Evolutionary conservation across 2,797 vertebrate species (phyloP), one percentile per base, ranked within the genome.

Genomic region (Lagocephalus sceleratus): DNA sequence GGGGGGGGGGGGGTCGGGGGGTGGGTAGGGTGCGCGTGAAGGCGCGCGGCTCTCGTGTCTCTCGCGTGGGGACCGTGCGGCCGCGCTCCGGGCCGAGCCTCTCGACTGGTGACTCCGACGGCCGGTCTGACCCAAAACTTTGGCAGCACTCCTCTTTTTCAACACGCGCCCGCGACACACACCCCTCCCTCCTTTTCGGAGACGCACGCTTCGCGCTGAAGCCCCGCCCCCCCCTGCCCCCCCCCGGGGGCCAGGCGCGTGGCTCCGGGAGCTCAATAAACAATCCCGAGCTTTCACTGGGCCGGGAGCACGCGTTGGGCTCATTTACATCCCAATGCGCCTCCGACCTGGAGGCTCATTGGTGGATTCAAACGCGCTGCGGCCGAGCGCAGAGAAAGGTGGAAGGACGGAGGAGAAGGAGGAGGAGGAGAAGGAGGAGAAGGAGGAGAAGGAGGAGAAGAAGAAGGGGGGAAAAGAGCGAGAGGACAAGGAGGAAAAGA

Each of bases 311-410:
- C 91, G 91, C 91, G 91, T 89, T 87, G 83, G 65, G 82, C 85
- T 91, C 88, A 93, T 93, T 92, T 92, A 85, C 92, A 93, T 93
- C 78, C 89, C 92, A 92, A 93, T 92, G 87, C n/a, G n/a, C 89
- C 79, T 82, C 73, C 38, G 81, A 80, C 71, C 83, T 90, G 87
- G 85, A 91, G 86, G 86, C 88, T 82, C 65, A 92, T 89, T 92
- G 91, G 91, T 89, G 63, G 86, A 90, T 92, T 90, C 90, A 90
- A 91, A 91, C 85, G 81, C 79, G 52, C 85, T 86, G 86, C 84
- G 76, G 89, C 86, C 83, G 84, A 78, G 85, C 84, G 75, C 76
- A 81, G 83, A 87, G 79, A 84, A 83, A 83, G 78, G n/a, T n/a
- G n/a, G 15, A 47, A 8, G 15, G 78, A 71, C 68, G 65, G 55